Base-by-base conservation (phyloP, 2,797 vertebrate species). In the Schizopygopsis pylzovi region DNA sequence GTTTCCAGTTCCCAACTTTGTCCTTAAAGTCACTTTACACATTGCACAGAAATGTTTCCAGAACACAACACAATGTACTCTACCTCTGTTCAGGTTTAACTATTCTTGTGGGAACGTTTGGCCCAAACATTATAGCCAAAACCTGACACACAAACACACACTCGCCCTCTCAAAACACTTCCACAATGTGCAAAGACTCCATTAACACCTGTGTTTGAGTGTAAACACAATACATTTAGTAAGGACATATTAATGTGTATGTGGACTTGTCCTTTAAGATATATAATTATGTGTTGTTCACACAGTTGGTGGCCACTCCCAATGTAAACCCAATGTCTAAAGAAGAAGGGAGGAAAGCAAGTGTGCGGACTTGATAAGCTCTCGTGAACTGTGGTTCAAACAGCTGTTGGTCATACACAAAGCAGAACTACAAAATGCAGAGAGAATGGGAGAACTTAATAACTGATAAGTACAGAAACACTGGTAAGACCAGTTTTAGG, bases 401-500 rank as follows among this genome's bases (percentile, higher is more conserved):
- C 71, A 79, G 45, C 68, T 82, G 61, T 73, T 82, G 77, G 65
- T 77, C 28, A 76, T 80, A 79, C 43, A 71, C 73, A 76, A 25
- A 82, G 68, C 75, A 76, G 28, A 78, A 71, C 39, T 71, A 82
- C 45, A 67, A 71, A 59, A 41, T 54, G 76, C 20, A 37, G 33
- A n/a, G 47, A 9, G 43, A 47, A 70, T 68, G 45, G 54, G 72
- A 45, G 76, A 79, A 86, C 81, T 79, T 49, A 39, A 79, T 56
- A 49, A 76, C 25, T 79, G 71, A 80, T 70, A 83, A 76, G 41
- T 83, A 82, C 20, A 84, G 33, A 68, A 22, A 20, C 73, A 82
- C 84, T 82, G 82, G 89, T 81, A 76, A 68, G 79, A 87, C 89
- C 63, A 73, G 89, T 89, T 87, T 70, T 72, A 54, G 81, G n/a